Evolutionary conservation across 2,888 invertebrate species (phyloP), one percentile per base, ranked within the genome.

Genomic region (Protonemura montana): DNA sequence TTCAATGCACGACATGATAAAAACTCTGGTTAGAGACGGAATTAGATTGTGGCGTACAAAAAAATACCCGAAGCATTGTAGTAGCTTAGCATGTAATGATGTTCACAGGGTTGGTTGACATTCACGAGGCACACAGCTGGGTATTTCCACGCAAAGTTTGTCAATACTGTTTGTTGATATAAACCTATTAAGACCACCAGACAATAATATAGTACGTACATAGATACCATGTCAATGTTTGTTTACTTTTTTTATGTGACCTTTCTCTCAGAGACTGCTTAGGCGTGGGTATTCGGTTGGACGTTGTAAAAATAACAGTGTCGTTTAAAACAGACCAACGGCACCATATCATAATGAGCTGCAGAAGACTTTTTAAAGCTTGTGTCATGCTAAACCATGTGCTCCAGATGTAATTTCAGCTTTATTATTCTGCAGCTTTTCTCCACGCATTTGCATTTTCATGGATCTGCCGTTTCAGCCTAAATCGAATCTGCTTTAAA

Each of bases 301-400:
- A 59, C 21, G 59, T 59, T 59, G 21, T 21, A 21, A 59, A 59
- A 59, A 59, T 59, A n/a, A 59, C 21, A 10, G 59, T 59, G 35
- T 7, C 16, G 16, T 10, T 59, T 59, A 2, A 21, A 59, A 59
- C 59, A 35, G 59, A 59, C 13, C 59, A 16, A 59, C 21, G 59
- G 13, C 13, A 21, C 59, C 1, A 13, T 21, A 59, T 21, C 21
- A 59, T 59, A 59, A 59, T 59, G 59, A 59, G 59, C 16, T 59
- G 59, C 16, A 59, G 6, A 59, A 59, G 59, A 59, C 21, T 59
- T 59, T 59, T 59, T 59, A 16, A 59, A 59, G 59, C 21, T 21
- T 59, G 59, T 59, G 59, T 59, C 59, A 59, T 59, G 59, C 59
- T 59, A 59, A 59, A 59, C 59, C 59, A 59, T 59, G 59, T 59